These are phyloP conservation scores for Kuschelorhynchus macadamiae DNA, from an alignment of 2,888 invertebrate species.

Conservation along the genomic window DNA sequence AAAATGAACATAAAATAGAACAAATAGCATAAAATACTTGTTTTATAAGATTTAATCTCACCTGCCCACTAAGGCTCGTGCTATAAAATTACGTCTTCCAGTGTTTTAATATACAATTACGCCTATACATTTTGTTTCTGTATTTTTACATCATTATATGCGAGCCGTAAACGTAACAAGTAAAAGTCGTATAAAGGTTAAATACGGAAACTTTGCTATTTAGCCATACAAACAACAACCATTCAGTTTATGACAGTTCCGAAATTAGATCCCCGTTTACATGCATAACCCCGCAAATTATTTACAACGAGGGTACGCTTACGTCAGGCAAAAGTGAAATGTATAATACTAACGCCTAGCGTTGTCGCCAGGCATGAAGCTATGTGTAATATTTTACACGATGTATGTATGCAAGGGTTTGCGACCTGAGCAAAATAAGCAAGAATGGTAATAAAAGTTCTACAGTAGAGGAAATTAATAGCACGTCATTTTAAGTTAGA, in stretches of 20 bases:
- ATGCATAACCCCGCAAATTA: slow-evolving; percentile 45
- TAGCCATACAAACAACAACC: slow-evolving; percentile 48
- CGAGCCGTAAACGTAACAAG: slow-evolving; percentile 37
- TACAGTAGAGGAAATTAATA: no score
- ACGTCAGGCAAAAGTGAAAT: slow-evolving; percentile 45
- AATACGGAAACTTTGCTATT: slow-evolving; percentile 48
- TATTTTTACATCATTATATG: slow-evolving; percentile 27
- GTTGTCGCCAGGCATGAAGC: slow-evolving; percentile 20
- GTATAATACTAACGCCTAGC: slow-evolving; percentile 40
- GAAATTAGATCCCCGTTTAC: slow-evolving; percentile 49
- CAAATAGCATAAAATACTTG: no score
- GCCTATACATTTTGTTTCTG: slow-evolving; percentile 18
- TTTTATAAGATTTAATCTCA: no score
- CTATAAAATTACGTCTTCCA: no score
- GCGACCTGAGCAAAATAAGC: not conserved
- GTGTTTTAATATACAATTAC: no score
- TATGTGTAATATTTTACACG: slow-evolving; percentile 19
- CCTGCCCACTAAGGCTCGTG: no score
- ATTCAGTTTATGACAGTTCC: slow-evolving; percentile 51
- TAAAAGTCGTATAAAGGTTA: slow-evolving; percentile 48
- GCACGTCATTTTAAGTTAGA: no score
- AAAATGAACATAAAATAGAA: no score
- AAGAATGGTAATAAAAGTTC: not conserved
- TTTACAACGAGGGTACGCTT: slow-evolving; percentile 45
- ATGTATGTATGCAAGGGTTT: slow-evolving; percentile 17